A percentile compares a stretch with the other conserved stretches of the same genome.
Evolutionary conservation across 2,113 vertebrate genomes (phyloP).

Genomic region (Amphilophus citrinellus): DNA sequence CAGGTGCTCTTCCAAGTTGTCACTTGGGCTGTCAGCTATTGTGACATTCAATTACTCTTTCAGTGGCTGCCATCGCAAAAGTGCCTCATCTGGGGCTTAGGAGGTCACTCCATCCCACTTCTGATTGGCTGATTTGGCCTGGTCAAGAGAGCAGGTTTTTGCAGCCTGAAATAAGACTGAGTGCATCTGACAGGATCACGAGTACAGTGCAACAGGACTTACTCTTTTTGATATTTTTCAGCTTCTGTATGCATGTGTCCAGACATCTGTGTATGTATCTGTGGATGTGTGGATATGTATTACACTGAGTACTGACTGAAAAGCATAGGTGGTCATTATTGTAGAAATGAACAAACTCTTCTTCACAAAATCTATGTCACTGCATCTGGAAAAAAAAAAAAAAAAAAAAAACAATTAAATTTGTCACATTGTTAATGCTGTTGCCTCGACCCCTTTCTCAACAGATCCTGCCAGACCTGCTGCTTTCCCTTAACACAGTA

Average conservation of each 20-base stretch:
- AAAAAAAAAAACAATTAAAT: neutral
- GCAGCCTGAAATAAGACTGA: slow-evolving; percentile 58
- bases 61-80: slow-evolving; percentile 51
- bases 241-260: neutral
- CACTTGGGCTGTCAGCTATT: slow-evolving; percentile 62
- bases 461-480: neutral
- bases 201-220: slow-evolving; percentile 8
- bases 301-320: neutral
- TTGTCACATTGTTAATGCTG: neutral
- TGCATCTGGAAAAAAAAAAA: neutral
- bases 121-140: slow-evolving; percentile 60
- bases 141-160: slow-evolving; percentile 50
- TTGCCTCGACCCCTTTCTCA: neutral
- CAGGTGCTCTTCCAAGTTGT: slow-evolving; percentile 63
- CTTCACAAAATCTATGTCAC: neutral
- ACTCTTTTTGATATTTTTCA: slow-evolving; percentile 24
- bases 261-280: neutral
- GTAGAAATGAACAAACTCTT: neutral
- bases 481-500: neutral
- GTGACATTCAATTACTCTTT: slow-evolving; percentile 76
- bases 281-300: neutral
- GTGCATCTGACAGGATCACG: slow-evolving; percentile 48
- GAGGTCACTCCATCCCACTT: slow-evolving; percentile 48
- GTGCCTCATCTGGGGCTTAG: slow-evolving; percentile 30
- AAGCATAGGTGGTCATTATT: neutral